Percentiles rank a stretch among this genome's conserved stretches.
Conservation (phyloP, 2,113 vertebrate genomes). For the Oryzias javanicus region DNA sequence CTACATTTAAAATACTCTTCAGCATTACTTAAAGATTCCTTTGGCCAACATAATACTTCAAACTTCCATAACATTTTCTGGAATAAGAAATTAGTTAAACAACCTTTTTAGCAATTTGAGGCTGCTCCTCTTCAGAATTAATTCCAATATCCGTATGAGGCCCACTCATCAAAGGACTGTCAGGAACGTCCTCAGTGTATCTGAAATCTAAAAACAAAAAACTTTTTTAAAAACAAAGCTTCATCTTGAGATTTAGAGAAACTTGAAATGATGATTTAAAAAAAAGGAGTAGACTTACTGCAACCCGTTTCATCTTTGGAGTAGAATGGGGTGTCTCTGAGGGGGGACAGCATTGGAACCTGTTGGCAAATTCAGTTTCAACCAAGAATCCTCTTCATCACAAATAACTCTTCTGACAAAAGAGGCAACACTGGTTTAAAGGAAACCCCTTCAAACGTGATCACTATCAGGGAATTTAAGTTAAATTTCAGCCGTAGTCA, state of each 20-base stretch:
- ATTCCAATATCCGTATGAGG: slow-evolving; percentile 5
- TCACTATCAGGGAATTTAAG: too few relatives aligned
- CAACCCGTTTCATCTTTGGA: slow-evolving; percentile 33
- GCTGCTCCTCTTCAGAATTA: slow-evolving; percentile 49
- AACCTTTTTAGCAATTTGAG: slow-evolving; percentile 64
- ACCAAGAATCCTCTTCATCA: too few relatives aligned
- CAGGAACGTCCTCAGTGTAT: slow-evolving; percentile 16
- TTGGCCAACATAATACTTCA: too few relatives aligned
- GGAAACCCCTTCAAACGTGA: too few relatives aligned
- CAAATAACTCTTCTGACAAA: too few relatives aligned
- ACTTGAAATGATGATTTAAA: slow-evolving; percentile 2
- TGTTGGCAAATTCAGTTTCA: slow-evolving; percentile 17
- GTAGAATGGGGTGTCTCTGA: slow-evolving; percentile 53
- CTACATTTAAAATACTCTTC: too few relatives aligned
- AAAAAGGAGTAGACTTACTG: slow-evolving; percentile 29
- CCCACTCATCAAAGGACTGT: slow-evolving; percentile 10
- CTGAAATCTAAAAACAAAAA: slow-evolving; percentile 39
- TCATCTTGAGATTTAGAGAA: not conserved
- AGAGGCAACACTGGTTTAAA: too few relatives aligned
- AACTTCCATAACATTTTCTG: too few relatives aligned
- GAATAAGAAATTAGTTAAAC: not conserved
- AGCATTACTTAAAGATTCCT: too few relatives aligned
- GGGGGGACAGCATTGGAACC: slow-evolving; percentile 56
- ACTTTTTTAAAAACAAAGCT: not conserved
- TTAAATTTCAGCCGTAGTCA: too few relatives aligned